Base-by-base conservation (phyloP, 2,797 vertebrate genomes). In the Arrhamphus sclerolepis region DNA sequence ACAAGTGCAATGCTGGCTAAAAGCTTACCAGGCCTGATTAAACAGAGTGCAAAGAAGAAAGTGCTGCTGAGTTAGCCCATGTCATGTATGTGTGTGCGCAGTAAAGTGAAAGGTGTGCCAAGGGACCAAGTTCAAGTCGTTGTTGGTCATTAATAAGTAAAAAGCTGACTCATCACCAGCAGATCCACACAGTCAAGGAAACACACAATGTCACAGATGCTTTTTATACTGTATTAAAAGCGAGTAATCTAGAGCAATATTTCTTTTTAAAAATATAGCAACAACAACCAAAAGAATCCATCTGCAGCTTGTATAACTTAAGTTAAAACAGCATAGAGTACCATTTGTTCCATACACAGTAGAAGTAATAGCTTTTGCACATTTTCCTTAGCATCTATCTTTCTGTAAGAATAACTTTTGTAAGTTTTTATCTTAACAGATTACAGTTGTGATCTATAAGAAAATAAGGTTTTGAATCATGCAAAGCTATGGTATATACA, bases 101-200 rank as follows among this genome's bases (percentile, higher is more conserved):
- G 28, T 49, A 10, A 41, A 51, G 58, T 0, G 17, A 53, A 63
- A 64, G 55, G 79, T 51, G 78, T 70, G 70, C 58, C 46, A 62
- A 74, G 48, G 11, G 60, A 55, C 63, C 50, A 53, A 66, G 62
- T 85, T 75, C 16, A 78, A 62, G 70, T 60, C 75, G 62, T 72
- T 70, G 65, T 28, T 59, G 58, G 41, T 70, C 82, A 87, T 88
- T 69, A 84, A 83, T 82, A 81, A 89, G 62, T 89, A 80, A 89
- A 51, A 65, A 58, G 80, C 84, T 89, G 83, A 89, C 56, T 90
- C 87, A 82, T 85, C 81, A 80, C 40, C 50, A 60, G 31, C 26
- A 49, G 42, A 61, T 49, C 47, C 20, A 60, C 44, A 61, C 2
- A 21, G 57, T 59, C 40, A 28, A 61, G 18, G 16, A 78, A 53